Conservation (phyloP, 2,797 vertebrate genomes). For the Cyclopterus lumpus region DNA sequence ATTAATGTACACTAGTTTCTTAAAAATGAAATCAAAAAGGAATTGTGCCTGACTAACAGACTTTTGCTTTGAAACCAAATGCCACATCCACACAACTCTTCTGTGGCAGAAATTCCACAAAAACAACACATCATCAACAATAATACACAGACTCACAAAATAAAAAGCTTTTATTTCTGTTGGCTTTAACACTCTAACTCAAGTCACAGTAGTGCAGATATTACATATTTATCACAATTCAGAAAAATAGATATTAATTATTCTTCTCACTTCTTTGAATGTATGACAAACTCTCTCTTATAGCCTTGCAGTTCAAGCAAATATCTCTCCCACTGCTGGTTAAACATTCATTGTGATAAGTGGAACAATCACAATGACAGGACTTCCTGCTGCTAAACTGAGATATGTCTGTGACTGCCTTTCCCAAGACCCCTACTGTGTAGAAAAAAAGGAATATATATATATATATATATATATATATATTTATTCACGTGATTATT, state of each 20-base stretch:
- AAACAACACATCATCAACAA: background rate
- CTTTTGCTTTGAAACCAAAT: background rate
- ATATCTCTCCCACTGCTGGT: background rate
- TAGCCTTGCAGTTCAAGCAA: background rate
- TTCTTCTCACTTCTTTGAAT: background rate
- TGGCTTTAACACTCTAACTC: background rate
- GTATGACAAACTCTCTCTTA: background rate
- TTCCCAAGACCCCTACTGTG: background rate
- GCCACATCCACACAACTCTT: background rate
- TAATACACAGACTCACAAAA: background rate
- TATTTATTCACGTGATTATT: background rate
- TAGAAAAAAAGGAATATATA: background rate
- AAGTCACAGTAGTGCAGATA: background rate
- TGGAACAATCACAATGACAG: slow-evolving; percentile 7
- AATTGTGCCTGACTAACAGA: background rate
- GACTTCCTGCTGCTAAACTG: slow-evolving; percentile 12
- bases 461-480: too few relatives aligned
- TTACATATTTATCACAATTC: background rate
- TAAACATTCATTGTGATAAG: background rate
- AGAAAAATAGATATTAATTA: background rate
- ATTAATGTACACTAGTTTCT: background rate
- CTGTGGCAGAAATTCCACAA: background rate
- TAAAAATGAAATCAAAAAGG: background rate
- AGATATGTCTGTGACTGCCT: background rate
- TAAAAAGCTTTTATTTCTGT: background rate